Evolutionary conservation across 2,797 vertebrate species (phyloP).

Genomic region (Oryzias sinensis): DNA sequence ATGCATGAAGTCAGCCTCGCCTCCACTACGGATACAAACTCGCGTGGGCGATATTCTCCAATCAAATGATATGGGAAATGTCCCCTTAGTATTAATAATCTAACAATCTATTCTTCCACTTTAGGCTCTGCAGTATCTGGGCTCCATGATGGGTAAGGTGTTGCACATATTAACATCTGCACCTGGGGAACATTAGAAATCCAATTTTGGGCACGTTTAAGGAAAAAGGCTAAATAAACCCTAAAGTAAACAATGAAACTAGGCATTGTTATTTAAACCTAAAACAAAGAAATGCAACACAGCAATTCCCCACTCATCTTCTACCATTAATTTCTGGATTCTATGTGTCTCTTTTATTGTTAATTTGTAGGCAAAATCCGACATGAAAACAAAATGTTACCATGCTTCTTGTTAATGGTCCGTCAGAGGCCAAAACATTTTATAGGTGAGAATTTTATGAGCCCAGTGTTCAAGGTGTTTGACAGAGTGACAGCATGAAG

Average conservation of each 20-base stretch:
- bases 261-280: neutral
- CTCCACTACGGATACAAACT: slow-evolving; percentile 69
- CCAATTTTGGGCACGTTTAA: slow-evolving; percentile 25
- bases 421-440: slow-evolving; percentile 38
- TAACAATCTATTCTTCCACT: slow-evolving; percentile 55
- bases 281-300: slow-evolving; percentile 10
- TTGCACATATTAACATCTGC: slow-evolving; percentile 10
- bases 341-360: slow-evolving; percentile 49
- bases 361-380: slow-evolving; percentile 33
- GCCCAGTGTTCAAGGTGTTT: slow-evolving; percentile 39
- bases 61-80: slow-evolving; percentile 65
- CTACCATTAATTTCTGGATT: slow-evolving; percentile 22
- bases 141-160: slow-evolving; percentile 37
- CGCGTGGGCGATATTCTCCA: slow-evolving; percentile 64
- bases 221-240: neutral
- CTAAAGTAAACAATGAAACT: neutral
- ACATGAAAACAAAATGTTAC: slow-evolving; percentile 25
- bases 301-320: too few species aligned
- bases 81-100: slow-evolving; percentile 71
- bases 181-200: slow-evolving; percentile 19
- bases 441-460: slow-evolving; percentile 39
- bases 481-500: slow-evolving; percentile 50
- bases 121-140: slow-evolving; percentile 33
- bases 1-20: slow-evolving; percentile 69
- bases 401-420: slow-evolving; percentile 32